Base-by-base conservation (phyloP, 2,113 vertebrate species). In the zebrafish (Danio rerio) region DNA sequence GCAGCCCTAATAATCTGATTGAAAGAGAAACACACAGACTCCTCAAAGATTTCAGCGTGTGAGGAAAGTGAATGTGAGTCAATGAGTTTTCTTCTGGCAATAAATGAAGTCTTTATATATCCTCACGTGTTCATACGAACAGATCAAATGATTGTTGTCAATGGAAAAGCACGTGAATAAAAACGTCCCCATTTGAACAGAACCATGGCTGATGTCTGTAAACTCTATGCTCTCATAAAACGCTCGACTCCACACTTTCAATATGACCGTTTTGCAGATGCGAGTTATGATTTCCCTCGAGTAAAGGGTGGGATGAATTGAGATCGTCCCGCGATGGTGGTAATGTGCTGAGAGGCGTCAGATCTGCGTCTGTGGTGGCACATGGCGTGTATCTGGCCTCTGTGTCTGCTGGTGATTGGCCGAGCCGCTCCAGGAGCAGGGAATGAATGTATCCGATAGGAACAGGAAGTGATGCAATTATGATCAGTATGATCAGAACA, bases 381-480 rank as follows among this genome's bases (percentile, higher is more conserved):
- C 88, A 89, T 42, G 80, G 85, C 20, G n/a, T 12, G 72, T 88
- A 89, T 18, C 65, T 18, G 0, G 78, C 6, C 21, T 68, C 85
- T 0, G 53, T 7, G 53, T 65, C 58, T 31, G 15, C 13, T 6
- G 65, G 55, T 1, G 86, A 43, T 43, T 55, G 76, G 53, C 68
- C 6, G 59, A 81, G 11, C 20, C 78, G n/a, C 6, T 89, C 85
- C 49, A 16, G 77, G 73, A 92, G 66, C 8, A 83, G 2, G 0
- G 82, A 45, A 21, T 91, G 91, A 82, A 93, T 2, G 8, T 92
- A 86, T 59, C 89, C 89, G 0, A 88, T 1, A 0, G 94, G 95
- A 73, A 95, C 89, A 0, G 95, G 95, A 74, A 94, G 15, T 52
- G 91, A 87, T 21, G 94, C 92, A 0, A 91, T 11, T 7, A 94